Conservation (phyloP, 2,797 vertebrate species). For the Hipposideros larvatus region DNA sequence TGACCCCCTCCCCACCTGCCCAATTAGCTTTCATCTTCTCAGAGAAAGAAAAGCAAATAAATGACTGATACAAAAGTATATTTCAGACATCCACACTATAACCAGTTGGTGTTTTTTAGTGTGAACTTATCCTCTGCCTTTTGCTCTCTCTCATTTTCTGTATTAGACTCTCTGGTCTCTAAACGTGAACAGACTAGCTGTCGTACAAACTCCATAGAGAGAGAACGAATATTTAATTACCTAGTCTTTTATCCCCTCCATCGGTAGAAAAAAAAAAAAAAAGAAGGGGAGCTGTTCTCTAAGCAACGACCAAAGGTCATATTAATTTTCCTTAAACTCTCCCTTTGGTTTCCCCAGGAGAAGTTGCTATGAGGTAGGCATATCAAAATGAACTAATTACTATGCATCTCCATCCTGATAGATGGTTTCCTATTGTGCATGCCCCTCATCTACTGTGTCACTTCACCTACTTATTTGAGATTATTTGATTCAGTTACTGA, state of each 20-base stretch:
- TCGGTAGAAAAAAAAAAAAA: neutral
- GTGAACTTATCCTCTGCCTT: neutral
- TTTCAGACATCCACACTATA: neutral
- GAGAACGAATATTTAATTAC: conserved; percentile 56
- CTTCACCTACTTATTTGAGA: conserved; percentile 50
- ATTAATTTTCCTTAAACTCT: conserved; percentile 58
- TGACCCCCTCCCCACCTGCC: neutral
- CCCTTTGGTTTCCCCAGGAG: conserved; percentile 24
- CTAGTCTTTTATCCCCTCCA: conserved; percentile 45
- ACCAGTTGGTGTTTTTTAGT: neutral
- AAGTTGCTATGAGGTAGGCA: conserved; percentile 54
- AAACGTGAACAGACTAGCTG: neutral
- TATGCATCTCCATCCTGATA: conserved; percentile 25
- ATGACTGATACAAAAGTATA: neutral
- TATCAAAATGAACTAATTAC: conserved; percentile 73
- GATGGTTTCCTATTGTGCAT: conserved; percentile 15
- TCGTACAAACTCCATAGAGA: neutral
- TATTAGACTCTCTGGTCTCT: neutral
- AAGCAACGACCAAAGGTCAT: conserved; percentile 62
- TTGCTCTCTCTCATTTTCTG: neutral
- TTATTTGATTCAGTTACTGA: conserved; percentile 51
- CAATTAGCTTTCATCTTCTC: neutral
- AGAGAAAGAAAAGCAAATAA: neutral
- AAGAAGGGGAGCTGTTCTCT: neutral
- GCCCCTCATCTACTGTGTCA: conserved; percentile 16